Percentiles rank a stretch among this genome's conserved stretches.
These are phyloP conservation scores for Nixonia krombeini DNA, from an alignment of 1,140 invertebrate species.

Conservation along the genomic window DNA sequence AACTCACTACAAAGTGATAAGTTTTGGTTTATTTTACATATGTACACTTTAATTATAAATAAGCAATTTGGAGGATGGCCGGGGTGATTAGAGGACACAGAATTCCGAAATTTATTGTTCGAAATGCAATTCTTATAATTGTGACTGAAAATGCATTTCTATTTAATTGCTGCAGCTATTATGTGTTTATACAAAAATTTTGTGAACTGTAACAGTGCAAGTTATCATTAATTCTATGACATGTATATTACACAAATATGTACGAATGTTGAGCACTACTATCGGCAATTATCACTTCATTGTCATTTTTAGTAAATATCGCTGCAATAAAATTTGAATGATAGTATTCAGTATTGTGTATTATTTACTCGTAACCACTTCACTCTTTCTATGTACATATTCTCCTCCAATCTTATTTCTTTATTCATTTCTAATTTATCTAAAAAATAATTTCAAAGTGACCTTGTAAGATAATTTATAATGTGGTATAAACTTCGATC, in stretches of 20 bases:
- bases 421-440: too few relatives aligned
- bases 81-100: background rate
- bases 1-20: too few relatives aligned
- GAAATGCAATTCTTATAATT: background rate
- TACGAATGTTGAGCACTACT: background rate
- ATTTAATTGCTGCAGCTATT: background rate
- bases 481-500: too few relatives aligned
- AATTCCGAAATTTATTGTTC: background rate
- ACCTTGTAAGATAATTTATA: too few relatives aligned
- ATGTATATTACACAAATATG: background rate
- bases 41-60: too few relatives aligned
- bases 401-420: too few relatives aligned
- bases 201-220: background rate
- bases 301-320: conserved; percentile 7
- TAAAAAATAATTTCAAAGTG: too few relatives aligned
- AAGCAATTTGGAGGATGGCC: too few relatives aligned
- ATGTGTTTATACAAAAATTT: background rate
- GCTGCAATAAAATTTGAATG: conserved; percentile 5
- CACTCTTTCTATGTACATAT: too few relatives aligned
- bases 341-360: background rate
- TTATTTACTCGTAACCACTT: too few relatives aligned
- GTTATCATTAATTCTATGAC: background rate
- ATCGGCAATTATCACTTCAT: conserved; percentile 3
- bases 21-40: too few relatives aligned
- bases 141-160: background rate